These are phyloP conservation scores for Platyscapa corneri DNA, from an alignment of 1,140 invertebrate genomes.

Conservation along the genomic window DNA sequence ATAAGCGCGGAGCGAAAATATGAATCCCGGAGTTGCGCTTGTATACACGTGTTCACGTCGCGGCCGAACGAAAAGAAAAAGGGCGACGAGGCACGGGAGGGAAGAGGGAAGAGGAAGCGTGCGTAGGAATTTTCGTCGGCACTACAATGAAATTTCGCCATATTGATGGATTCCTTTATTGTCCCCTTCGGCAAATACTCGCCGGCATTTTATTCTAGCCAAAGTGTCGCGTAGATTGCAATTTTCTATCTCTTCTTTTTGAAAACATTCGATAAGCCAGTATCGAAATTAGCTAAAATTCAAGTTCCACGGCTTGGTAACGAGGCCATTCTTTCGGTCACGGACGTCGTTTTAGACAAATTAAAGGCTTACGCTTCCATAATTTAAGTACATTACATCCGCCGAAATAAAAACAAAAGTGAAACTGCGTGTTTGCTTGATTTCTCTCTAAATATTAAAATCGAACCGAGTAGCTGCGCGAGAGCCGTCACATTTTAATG, in stretches of 20 bases:
- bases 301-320: background rate
- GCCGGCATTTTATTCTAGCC: background rate
- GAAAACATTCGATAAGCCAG: background rate
- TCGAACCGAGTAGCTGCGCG: background rate
- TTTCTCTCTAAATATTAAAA: background rate
- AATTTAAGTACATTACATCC: background rate
- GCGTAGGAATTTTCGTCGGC: background rate
- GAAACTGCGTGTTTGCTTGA: background rate
- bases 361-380: background rate
- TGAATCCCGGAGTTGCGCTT: background rate
- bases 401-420: background rate
- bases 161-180: background rate
- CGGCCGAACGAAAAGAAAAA: background rate
- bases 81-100: background rate
- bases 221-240: background rate
- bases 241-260: background rate
- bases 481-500: background rate
- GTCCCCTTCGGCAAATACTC: background rate
- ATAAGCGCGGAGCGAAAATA: background rate
- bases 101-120: background rate
- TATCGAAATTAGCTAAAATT: background rate
- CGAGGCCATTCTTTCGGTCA: background rate
- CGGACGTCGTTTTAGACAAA: background rate
- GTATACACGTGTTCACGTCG: background rate
- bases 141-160: background rate